phyloP scores from a whole-genome alignment of 2,888 invertebrate species.

The Diabrotica balteata region DNA sequence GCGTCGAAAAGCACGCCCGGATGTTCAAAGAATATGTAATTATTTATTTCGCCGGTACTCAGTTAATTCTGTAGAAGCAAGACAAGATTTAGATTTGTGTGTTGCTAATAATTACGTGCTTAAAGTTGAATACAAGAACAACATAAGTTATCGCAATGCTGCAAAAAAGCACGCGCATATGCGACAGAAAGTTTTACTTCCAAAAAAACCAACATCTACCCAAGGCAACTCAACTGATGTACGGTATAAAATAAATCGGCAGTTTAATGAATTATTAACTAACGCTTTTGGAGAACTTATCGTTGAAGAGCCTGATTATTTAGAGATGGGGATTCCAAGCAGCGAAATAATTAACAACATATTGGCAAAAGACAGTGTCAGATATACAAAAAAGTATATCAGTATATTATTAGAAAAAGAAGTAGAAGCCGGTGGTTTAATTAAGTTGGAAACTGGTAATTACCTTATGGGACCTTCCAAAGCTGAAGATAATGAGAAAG shows the following conservation, averaged over 20 bases:
- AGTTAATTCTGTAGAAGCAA: constrained; percentile 72
- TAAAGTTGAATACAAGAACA: constrained; percentile 87
- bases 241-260: constrained; percentile 44
- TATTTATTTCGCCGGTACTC: constrained; percentile 79
- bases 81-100: constrained; percentile 76
- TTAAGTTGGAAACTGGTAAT: constrained; percentile 73
- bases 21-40: constrained; percentile 82
- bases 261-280: constrained; percentile 65
- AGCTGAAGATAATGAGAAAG: constrained; percentile 42
- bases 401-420: constrained; percentile 74
- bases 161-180: constrained; percentile 70
- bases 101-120: constrained; percentile 77
- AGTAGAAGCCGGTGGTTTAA: constrained; percentile 71
- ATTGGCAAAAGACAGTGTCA: constrained; percentile 68
- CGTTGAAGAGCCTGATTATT: constrained; percentile 74
- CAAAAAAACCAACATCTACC: constrained; percentile 21
- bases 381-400: constrained; percentile 69
- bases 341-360: constrained; percentile 72
- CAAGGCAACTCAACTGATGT: constrained; percentile 37
- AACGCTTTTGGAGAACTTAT: constrained; percentile 76
- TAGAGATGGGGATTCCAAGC: constrained; percentile 76
- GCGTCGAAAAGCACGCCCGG: constrained; percentile 83
- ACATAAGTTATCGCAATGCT: constrained; percentile 84
- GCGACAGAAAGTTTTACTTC: constrained; percentile 47
- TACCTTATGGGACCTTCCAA: constrained; percentile 70